Base-by-base conservation (phyloP, 2,888 invertebrate genomes). In the Pedicia rivosa region DNA sequence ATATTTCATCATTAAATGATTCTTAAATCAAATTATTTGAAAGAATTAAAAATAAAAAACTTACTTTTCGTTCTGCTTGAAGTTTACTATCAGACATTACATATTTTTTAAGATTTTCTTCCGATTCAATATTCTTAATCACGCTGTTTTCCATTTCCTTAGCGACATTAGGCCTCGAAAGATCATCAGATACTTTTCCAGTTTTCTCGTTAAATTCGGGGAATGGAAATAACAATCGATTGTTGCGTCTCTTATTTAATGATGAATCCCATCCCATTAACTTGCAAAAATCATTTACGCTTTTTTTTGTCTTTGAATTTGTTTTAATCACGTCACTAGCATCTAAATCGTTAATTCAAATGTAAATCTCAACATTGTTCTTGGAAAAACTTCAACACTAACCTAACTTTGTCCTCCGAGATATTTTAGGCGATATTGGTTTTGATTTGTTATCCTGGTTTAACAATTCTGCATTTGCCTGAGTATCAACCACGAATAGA, bases 61-160 rank as follows among this genome's bases (percentile, higher is more conserved):
- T n/a, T n/a, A n/a, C n/a, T 42, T 68, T 70, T 33, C n/a, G n/a
- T n/a, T n/a, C n/a, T n/a, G n/a, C n/a, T n/a, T n/a, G n/a, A n/a
- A 74, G 55, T 50, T 64, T 67, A 43, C 63, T 72, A 17, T 70
- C 63, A 39, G 48, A 40, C 3, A 51, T 27, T 12, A 13, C 12
- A 27, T 12, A 34, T 5, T 40, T 45, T 2, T 54, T 54, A 4
- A 55, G 15, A 3, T 47, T 47, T 10, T 52, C 46, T 3, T 73
- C 57, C 47, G 73, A 67, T 48, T 81, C 80, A 47, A 78, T 69
- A 2, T 74, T 78, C 34, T 67, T 66, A 39, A 80, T 53, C 2
- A 66, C 63, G 29, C 75, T 72, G 42, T 72, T 77, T 46, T 71
- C 56, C 58, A 81, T 42, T 42, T 51, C 49, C 10, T 47, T 41